Base-by-base conservation (phyloP, 2,113 vertebrate species). In the Melozone crissalis region DNA sequence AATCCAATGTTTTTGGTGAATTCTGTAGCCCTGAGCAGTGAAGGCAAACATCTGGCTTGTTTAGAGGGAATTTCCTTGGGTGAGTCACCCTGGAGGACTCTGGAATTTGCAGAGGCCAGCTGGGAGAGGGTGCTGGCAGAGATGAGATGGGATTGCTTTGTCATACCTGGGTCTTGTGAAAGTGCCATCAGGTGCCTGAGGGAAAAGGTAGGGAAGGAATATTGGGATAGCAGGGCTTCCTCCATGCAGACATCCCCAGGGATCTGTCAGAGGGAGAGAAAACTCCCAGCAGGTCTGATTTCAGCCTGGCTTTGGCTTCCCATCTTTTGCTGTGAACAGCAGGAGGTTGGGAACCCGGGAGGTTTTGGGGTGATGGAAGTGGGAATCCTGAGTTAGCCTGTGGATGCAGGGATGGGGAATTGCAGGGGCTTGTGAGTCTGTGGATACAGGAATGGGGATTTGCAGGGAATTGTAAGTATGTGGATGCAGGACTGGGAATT, bases 351-450 rank as follows among this genome's bases (percentile, higher is more conserved):
- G 23, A 67, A 20, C 33, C 28, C 28, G 46, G 23, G 58, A 35
- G 26, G 5, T 35, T 57, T 73, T 26, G 17, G 22, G 15, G 31
- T 31, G 30, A 15, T 11, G 15, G 43, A 73, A 73, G 13, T 54
- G 54, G 46, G 16, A 68, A 68, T 54, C 30, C n/a, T 39, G 46
- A 87, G 27, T 30, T 52, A 57, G 16, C 35, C 21, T 49, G 18
- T 72, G 55, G 47, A 9, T 69, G 10, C 15, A 24, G 61, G n/a
- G 7, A 28, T 84, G 47, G 21, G 27, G 46, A 62, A 6, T 2
- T 27, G 24, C 3, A 68, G n/a, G 5, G 3, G 3, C 2, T 27
- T 46, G 1, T 14, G 21, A 24, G 0, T 9, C 10, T 57, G 2
- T 27, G 65, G 23, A 18, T 49, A 13, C 31, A 35, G 33, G 33